Percentiles rank a stretch among this genome's conserved stretches.
These are phyloP conservation scores for Polypterus senegalus DNA, from an alignment of 2,113 vertebrate species.

Conservation along the genomic window DNA sequence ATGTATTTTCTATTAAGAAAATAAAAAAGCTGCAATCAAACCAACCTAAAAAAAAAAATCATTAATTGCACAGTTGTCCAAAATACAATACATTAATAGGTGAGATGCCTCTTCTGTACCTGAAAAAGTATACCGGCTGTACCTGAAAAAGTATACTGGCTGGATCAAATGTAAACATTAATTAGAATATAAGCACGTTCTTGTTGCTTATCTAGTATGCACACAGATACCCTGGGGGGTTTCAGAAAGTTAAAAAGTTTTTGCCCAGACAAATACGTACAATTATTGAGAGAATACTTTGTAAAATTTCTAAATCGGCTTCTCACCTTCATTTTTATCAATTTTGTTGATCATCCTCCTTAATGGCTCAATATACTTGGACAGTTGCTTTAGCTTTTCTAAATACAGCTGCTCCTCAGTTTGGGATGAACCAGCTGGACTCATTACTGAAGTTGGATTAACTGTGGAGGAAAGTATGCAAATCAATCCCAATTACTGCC, in stretches of 20 bases:
- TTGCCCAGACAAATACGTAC: slow-evolving; percentile 1
- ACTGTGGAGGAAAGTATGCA: slow-evolving; percentile 37
- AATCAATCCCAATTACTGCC: no score
- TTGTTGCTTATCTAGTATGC: no score
- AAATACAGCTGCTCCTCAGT: slow-evolving; percentile 95
- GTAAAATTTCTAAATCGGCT: background rate
- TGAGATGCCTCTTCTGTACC: no score
- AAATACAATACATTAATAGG: no score
- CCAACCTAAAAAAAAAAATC: no score
- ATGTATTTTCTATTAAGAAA: no score
- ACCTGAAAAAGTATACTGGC: no score
- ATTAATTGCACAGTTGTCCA: no score
- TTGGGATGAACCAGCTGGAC: slow-evolving; percentile 72
- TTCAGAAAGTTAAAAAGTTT: background rate
- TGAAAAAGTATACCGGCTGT: no score
- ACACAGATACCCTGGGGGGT: background rate
- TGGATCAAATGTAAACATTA: no score
- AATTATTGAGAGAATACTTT: background rate
- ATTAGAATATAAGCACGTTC: no score
- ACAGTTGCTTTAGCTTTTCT: slow-evolving; percentile 91
- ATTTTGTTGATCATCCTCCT: slow-evolving; percentile 98
- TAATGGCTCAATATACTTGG: slow-evolving; percentile 92
- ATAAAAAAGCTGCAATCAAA: no score
- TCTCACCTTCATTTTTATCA: slow-evolving; percentile 91
- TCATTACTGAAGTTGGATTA: slow-evolving; percentile 87